Base-by-base conservation (phyloP, 1,140 invertebrate genomes). In the Drosophila orosa region DNA sequence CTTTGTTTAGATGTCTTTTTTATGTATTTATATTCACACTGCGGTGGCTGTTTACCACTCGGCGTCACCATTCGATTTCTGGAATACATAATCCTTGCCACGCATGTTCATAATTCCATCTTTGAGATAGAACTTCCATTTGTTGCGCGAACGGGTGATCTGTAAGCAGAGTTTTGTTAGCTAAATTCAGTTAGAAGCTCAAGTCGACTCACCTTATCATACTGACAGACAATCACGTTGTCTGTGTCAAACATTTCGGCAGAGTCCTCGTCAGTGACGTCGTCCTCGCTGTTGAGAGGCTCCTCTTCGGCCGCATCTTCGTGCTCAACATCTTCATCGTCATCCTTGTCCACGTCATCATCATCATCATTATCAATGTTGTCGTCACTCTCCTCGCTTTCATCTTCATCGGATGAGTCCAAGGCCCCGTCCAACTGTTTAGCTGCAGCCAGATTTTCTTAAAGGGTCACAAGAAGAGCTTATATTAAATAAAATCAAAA, bases 81-180 rank as follows among this genome's bases (percentile, higher is more conserved):
- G 98, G 93, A 99, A 99, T 75, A 99, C 98, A 94, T 96, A 99
- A 93, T 99, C 99, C 93, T 98, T 98, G 17, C 98, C 98, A 84
- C 96, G 96, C 77, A 99, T 95, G 94, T 99, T 99, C 99, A 99
- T 99, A 68, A 99, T 99, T 47, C 99, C 99, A 94, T 99, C 98
- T 94, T 99, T 99, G 57, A 99, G 94, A 93, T 98, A 98, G 92
- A 99, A 99, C 93, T 99, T 99, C 99, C 99, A 99, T 92, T 98
- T 98, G 91, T 99, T 99, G 87, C 98, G 95, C 91, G 97, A 98
- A 92, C 99, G 95, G 69, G 98, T 98, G 65, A 99, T 99, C 96
- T 98, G 47, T 10, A n/a, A 13, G n/a, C 5, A 29, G 15, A 31
- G 8, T 17, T n/a, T 24, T 55, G 12, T 24, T 31, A 79, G n/a